phyloP scores from a whole-genome alignment of 2,797 vertebrate genomes.

The Malurus splendens region DNA sequence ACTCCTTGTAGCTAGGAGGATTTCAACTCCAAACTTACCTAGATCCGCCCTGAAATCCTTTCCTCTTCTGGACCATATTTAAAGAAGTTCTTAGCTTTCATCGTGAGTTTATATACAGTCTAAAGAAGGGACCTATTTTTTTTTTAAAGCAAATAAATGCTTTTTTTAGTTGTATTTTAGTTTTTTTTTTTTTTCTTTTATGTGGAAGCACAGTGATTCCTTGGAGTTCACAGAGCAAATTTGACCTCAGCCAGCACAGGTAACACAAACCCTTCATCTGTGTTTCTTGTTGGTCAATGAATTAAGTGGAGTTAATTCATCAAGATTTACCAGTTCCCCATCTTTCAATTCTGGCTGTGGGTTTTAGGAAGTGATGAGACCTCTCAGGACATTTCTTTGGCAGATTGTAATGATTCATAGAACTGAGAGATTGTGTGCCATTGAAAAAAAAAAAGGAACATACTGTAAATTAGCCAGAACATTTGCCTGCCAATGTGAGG shows the following conservation, averaged over 20 bases:
- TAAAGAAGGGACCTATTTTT: background rate
- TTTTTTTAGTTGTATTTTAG: background rate
- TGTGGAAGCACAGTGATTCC: background rate
- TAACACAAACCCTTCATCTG: background rate
- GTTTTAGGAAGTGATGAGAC: background rate
- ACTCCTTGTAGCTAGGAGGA: background rate
- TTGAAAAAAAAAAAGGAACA: background rate
- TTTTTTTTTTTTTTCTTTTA: background rate
- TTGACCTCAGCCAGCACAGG: rapidly evolving
- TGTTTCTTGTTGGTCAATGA: background rate
- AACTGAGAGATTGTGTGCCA: background rate
- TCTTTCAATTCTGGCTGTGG: background rate
- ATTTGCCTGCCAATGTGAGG: background rate
- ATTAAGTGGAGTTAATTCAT: background rate
- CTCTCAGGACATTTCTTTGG: background rate
- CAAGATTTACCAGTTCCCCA: background rate
- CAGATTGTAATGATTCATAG: background rate
- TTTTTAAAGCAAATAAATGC: background rate
- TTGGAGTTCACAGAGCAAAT: background rate
- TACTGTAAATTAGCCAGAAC: background rate
- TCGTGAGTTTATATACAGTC: background rate
- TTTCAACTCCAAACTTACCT: background rate
- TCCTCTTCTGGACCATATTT: background rate
- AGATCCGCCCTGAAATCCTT: background rate
- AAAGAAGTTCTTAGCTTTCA: background rate